Conservation (phyloP, 2,113 vertebrate species). For the Tyrannus savana region DNA sequence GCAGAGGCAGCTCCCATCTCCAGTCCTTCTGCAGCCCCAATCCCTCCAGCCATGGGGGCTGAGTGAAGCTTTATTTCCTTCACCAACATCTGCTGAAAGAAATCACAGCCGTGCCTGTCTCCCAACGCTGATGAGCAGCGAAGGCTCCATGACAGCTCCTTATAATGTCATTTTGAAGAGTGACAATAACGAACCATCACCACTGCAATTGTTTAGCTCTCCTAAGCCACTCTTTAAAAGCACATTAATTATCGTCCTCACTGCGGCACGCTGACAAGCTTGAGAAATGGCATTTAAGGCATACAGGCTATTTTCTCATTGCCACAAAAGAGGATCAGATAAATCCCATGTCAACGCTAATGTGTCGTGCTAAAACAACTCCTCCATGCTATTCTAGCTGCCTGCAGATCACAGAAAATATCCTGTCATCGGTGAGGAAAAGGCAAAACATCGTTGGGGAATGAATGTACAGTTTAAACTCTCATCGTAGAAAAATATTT, state of each 20-base stretch:
- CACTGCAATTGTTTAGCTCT: conserved; percentile 6
- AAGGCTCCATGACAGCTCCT: conserved; percentile 25
- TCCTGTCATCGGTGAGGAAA: background rate
- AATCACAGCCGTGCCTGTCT: background rate
- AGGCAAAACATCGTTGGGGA: background rate
- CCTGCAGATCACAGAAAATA: background rate
- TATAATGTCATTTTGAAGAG: background rate
- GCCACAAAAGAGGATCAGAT: conserved; percentile 39
- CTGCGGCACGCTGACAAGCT: conserved; percentile 6
- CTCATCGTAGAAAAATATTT: background rate
- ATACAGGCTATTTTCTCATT: background rate
- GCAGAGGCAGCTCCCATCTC: rapidly evolving
- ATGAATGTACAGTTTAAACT: background rate
- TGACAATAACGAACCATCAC: background rate
- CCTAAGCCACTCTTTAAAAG: conserved; percentile 35
- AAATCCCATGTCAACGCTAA: background rate
- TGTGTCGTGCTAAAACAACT: background rate
- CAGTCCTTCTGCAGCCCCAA: background rate
- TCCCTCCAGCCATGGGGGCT: background rate
- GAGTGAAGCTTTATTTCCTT: background rate
- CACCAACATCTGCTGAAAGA: background rate
- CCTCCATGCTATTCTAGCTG: background rate
- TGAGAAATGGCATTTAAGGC: conserved; percentile 12
- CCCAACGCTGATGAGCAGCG: background rate
- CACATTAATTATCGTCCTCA: conserved; percentile 29